A percentile compares a stretch with the other conserved stretches of the same genome.
These are phyloP conservation scores for Conger conger DNA, from an alignment of 2,113 vertebrate genomes.

Conservation along the genomic window DNA sequence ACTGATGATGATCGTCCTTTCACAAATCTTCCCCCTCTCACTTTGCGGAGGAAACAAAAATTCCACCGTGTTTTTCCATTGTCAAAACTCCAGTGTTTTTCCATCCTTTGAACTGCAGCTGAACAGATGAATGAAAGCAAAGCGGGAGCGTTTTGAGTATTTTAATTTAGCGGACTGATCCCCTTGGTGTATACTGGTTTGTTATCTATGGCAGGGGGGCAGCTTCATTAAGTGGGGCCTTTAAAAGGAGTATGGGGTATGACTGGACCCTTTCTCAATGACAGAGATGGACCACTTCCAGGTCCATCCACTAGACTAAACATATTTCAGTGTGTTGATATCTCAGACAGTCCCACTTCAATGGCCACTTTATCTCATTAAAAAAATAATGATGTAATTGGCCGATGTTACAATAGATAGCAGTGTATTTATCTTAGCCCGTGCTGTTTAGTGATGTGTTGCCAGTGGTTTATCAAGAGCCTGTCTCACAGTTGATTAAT, in stretches of 20 bases:
- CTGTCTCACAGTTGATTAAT: constrained; percentile 26
- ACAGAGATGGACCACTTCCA: constrained; percentile 66
- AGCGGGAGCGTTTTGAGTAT: constrained; percentile 31
- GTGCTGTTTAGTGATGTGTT: constrained; percentile 22
- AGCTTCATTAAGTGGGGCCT: background rate
- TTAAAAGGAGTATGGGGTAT: constrained; percentile 13
- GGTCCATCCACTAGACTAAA: constrained; percentile 67
- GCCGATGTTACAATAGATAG: constrained; percentile 67
- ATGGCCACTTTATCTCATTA: constrained; percentile 63
- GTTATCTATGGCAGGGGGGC: constrained; percentile 59
- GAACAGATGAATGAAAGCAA: constrained; percentile 57
- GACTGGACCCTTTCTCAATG: constrained; percentile 33
- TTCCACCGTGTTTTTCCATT: constrained; percentile 46
- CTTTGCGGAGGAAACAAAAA: constrained; percentile 24
- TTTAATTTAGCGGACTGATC: constrained; percentile 45
- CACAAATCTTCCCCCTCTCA: constrained; percentile 36
- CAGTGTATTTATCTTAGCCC: constrained; percentile 60
- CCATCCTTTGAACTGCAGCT: constrained; percentile 58
- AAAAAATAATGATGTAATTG: constrained; percentile 71
- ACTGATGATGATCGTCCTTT: constrained; percentile 57
- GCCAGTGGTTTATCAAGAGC: constrained; percentile 32
- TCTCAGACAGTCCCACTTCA: constrained; percentile 46
- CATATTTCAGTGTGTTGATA: constrained; percentile 59
- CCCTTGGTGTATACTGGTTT: constrained; percentile 44
- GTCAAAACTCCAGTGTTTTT: constrained; percentile 55